Evolutionary conservation across 2,888 invertebrate genomes (phyloP).

Genomic region (Erpobdella octoculata): DNA sequence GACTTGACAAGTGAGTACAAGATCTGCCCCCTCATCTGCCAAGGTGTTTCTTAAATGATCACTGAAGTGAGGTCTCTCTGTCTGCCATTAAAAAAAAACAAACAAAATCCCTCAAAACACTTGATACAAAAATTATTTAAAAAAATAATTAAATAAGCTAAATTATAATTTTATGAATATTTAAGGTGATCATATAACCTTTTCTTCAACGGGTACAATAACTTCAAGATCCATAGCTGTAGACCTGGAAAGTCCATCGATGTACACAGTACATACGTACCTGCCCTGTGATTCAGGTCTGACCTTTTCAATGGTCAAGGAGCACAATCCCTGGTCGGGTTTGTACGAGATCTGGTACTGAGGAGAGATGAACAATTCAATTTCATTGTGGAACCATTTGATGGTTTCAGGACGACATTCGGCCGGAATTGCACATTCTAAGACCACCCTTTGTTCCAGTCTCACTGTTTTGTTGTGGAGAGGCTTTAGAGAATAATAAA

Average conservation of each 20-base stretch:
- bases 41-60: slow-evolving; percentile 69
- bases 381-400: slow-evolving; percentile 48
- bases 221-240: slow-evolving; percentile 44
- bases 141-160: not conserved
- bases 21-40: slow-evolving; percentile 64
- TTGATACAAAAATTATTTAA: not conserved
- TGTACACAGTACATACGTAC: slow-evolving; percentile 50
- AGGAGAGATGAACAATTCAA: slow-evolving; percentile 59
- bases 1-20: slow-evolving; percentile 74
- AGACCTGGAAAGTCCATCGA: slow-evolving; percentile 59
- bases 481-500: slow-evolving; percentile 28
- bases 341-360: slow-evolving; percentile 65
- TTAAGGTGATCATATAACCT: too few relatives aligned
- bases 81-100: not conserved
- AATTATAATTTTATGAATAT: not conserved
- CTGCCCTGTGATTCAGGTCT: slow-evolving; percentile 47
- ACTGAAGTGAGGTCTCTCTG: slow-evolving; percentile 66
- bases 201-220: slow-evolving; percentile 30
- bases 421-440: slow-evolving; percentile 45
- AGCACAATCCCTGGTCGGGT: slow-evolving; percentile 67
- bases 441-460: slow-evolving; percentile 45
- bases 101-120: not conserved
- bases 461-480: slow-evolving; percentile 41
- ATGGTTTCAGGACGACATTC: slow-evolving; percentile 46
- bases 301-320: slow-evolving; percentile 63